Base-by-base conservation (phyloP, 2,113 vertebrate species). In the Lamprotornis superbus region DNA sequence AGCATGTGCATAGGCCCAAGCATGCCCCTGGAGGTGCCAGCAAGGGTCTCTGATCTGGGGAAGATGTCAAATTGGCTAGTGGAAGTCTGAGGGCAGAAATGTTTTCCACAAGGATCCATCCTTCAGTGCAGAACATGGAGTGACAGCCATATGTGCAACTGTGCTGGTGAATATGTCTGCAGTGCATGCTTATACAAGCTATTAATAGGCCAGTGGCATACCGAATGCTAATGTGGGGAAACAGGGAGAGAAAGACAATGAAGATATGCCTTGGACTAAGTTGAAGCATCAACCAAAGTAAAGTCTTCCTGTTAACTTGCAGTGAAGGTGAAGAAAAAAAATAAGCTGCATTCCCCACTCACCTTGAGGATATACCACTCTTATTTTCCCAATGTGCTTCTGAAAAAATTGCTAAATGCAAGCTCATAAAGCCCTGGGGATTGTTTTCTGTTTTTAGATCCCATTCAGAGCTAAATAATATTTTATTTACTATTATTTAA, bases 1-100 rank as follows among this genome's bases (percentile, higher is more conserved):
- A 98, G 96, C 97, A 90, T 98, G 96, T 27, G 53, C 93, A 95
- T 77, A 87, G 95, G 94, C 77, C 83, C 88, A 82, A 91, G 79
- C 63, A 64, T 95, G 75, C 94, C 93, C 93, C 95, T 92, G 75
- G 94, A 97, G 95, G 86, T 96, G 89, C 94, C 70, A 82, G 82
- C 55, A 76, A 64, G 75, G 92, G 94, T 94, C 87, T 97, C 89
- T 95, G 95, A 89, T 94, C 83, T 70, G 91, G 76, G 71, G 92
- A 96, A 49, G 93, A 97, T 90, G 74, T 96, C 88, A 94, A 57
- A 93, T 92, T 92, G 92, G 94, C 93, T 76, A 95, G 86, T 95
- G 76, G 73, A 97, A 80, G 80, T 83, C 85, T 92, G 56, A 95
- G 82, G 91, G 86, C 85, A 92, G 92, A 93, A 96, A 95, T 77